These are phyloP conservation scores for Sylvilagus bachmani DNA, from an alignment of 2,113 vertebrate species.

Conservation along the genomic window DNA sequence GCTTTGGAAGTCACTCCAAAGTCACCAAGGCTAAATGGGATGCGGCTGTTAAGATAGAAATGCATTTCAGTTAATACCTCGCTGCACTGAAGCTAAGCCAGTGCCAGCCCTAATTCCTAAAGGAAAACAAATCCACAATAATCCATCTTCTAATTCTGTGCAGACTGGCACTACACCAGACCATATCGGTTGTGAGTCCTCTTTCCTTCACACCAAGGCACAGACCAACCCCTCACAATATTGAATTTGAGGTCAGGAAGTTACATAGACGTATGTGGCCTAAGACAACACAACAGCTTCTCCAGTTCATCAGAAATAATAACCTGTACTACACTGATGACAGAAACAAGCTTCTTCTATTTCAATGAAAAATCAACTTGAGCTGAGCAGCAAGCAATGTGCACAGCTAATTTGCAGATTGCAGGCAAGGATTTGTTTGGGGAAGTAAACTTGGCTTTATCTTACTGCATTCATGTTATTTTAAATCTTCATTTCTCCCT, in stretches of 20 bases:
- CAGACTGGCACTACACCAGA: slow-evolving; percentile 86
- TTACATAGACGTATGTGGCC: slow-evolving; percentile 79
- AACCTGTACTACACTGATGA: neutral
- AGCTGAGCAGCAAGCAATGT: neutral
- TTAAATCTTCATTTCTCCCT: slow-evolving; percentile 2
- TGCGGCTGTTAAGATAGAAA: slow-evolving; percentile 87
- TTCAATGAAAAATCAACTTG: slow-evolving; percentile 43
- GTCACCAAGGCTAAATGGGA: slow-evolving; percentile 89
- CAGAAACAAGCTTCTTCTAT: slow-evolving; percentile 15
- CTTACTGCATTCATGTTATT: neutral
- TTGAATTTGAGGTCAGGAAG: slow-evolving; percentile 82
- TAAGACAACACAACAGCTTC: slow-evolving; percentile 66
- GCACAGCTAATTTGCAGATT: neutral
- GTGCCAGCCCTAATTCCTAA: slow-evolving; percentile 93
- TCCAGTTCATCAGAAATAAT: slow-evolving; percentile 75
- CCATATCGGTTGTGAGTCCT: slow-evolving; percentile 78
- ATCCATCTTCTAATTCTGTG: slow-evolving; percentile 92
- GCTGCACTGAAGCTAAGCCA: slow-evolving; percentile 90
- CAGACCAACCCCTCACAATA: slow-evolving; percentile 73
- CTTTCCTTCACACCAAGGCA: slow-evolving; percentile 76
- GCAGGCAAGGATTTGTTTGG: neutral
- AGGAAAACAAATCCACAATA: slow-evolving; percentile 93
- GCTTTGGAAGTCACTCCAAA: slow-evolving; percentile 91
- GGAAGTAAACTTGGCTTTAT: neutral
- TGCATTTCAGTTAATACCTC: slow-evolving; percentile 92